Conservation (phyloP, 2,888 invertebrate genomes). For the Pomacea canaliculata region DNA sequence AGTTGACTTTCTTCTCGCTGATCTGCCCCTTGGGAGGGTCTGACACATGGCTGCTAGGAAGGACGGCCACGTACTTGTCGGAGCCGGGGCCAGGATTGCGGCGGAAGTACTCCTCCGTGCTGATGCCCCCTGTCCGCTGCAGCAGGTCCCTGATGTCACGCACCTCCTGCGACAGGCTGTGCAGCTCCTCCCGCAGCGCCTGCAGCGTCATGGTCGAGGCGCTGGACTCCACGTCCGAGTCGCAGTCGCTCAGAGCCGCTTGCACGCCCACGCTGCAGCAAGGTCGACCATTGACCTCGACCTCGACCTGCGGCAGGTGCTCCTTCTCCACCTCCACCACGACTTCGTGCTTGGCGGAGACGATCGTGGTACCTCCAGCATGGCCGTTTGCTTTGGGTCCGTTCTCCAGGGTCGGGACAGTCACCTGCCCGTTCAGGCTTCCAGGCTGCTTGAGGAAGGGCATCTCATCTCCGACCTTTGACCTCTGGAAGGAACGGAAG, state of each 20-base stretch:
- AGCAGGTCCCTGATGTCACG: slow-evolving; percentile 51
- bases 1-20: slow-evolving; percentile 29
- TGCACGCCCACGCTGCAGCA: slow-evolving; percentile 30
- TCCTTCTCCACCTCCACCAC: slow-evolving; percentile 17
- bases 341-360: background rate
- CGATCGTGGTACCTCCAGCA: background rate
- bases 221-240: slow-evolving; percentile 27
- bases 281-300: slow-evolving; percentile 15
- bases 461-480: slow-evolving; percentile 22
- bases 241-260: slow-evolving; percentile 18
- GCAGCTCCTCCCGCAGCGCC: slow-evolving; percentile 39
- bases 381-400: background rate
- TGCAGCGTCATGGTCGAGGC: slow-evolving; percentile 26
- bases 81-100: background rate
- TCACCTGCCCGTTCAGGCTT: slow-evolving; percentile 24
- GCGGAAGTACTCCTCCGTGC: slow-evolving; percentile 33
- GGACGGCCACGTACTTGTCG: background rate
- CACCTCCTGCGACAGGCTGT: slow-evolving; percentile 47
- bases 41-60: background rate
- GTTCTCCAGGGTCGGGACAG: background rate
- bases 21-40: no score
- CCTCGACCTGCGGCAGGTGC: slow-evolving; percentile 6
- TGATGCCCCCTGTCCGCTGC: slow-evolving; percentile 49
- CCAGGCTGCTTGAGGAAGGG: slow-evolving; percentile 20
- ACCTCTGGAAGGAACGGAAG: slow-evolving; percentile 17